Evolutionary conservation across 2,888 invertebrate genomes (phyloP).

Genomic region (Drosophila paramelanica): DNA sequence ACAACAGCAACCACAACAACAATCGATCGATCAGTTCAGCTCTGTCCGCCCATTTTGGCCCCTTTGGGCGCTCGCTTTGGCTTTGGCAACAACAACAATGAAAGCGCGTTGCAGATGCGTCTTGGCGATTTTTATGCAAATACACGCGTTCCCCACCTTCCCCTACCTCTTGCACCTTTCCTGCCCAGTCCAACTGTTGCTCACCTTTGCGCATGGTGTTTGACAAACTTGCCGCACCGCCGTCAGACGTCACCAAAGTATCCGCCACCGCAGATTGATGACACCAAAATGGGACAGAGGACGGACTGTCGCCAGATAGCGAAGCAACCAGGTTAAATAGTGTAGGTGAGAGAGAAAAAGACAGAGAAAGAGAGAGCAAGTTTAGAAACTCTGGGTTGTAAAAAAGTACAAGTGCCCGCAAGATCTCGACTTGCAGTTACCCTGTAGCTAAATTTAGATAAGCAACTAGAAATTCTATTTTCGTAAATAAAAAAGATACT

Average conservation of each 20-base stretch:
- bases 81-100: constrained; percentile 13
- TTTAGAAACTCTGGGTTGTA: constrained; percentile 3
- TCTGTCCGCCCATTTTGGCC: constrained; percentile 81
- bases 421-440: background rate
- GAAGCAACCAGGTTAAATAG: too few species aligned
- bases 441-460: background rate
- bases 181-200: background rate
- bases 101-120: constrained; percentile 55
- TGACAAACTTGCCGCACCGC: constrained; percentile 60
- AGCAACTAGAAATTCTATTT: too few species aligned
- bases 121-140: constrained; percentile 68
- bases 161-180: background rate
- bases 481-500: too few species aligned
- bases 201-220: constrained; percentile 49
- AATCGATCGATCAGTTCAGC: constrained; percentile 83
- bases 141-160: constrained; percentile 15
- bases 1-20: constrained; percentile 42
- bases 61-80: constrained; percentile 64
- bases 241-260: constrained; percentile 37
- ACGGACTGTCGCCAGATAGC: background rate
- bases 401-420: background rate
- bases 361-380: background rate
- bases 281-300: constrained; percentile 29
- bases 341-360: background rate
- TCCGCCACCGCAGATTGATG: constrained; percentile 78